Base-by-base conservation (phyloP, 2,888 invertebrate species). In the Philereme transversata region DNA sequence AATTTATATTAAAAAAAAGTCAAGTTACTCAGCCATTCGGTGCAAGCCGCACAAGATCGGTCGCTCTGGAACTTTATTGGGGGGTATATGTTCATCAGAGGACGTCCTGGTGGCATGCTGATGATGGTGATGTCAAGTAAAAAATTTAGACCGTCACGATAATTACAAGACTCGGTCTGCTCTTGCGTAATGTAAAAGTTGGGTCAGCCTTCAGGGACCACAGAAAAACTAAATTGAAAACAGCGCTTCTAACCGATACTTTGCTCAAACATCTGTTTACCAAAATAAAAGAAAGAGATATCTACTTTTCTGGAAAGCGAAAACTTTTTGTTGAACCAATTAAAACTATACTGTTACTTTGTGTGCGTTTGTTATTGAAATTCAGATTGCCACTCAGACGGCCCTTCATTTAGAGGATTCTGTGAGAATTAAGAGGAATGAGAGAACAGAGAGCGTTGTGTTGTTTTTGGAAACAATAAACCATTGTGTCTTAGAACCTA, bases 401-500 rank as follows among this genome's bases (percentile, higher is more conserved):
- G 62, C 76, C 75, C 76, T 81, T 83, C 79, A 82, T 87, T 86
- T 81, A 69, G 79, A 80, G 80, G 82, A 83, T 85, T 88, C 84
- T 78, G 84, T 79, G 66, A 78, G 86, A 84, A 87, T 88, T 86
- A 81, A 79, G 75, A 74, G 79, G 77, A 78, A 78, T 75, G 76
- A 56, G 56, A 69, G 78, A 83, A 88, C 85, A 88, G 84, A 81
- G 77, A 64, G 66, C 57, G 75, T 73, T 87, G 86, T 90, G 86
- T 90, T 75, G 76, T 77, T 82, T 83, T 79, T 60, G 78, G 75
- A 76, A 84, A 87, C 90, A 90, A 90, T 88, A 77, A 77, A 52
- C 79, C 72, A 84, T 88, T 90, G 88, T 89, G 78, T 74, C 72
- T 77, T 69, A 69, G 76, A 75, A 72, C 76, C 76, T 79, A 75